These are phyloP conservation scores for Podiceps cristatus DNA, from an alignment of 2,113 vertebrate genomes.

Conservation along the genomic window DNA sequence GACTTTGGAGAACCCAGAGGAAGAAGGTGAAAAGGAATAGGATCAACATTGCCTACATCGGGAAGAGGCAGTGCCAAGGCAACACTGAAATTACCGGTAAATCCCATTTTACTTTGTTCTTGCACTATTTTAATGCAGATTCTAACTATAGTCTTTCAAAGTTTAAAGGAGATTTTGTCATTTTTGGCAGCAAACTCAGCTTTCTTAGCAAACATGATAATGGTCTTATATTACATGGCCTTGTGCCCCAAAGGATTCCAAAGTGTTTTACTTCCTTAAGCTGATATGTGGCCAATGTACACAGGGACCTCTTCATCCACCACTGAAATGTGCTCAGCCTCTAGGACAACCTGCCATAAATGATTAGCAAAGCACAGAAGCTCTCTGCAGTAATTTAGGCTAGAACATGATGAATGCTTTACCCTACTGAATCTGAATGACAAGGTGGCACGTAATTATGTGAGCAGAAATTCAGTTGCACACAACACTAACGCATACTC, in stretches of 20 bases:
- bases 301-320: neutral
- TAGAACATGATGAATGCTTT: neutral
- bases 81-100: slow-evolving; percentile 13
- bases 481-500: neutral
- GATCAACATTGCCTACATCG: slow-evolving; percentile 21
- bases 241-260: slow-evolving; percentile 12
- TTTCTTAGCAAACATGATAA: slow-evolving; percentile 60
- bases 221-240: neutral
- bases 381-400: neutral
- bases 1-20: slow-evolving; percentile 32
- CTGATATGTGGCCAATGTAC: neutral
- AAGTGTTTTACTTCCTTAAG: neutral
- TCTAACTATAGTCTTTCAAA: neutral
- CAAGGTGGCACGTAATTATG: neutral
- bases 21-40: slow-evolving; percentile 47
- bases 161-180: slow-evolving; percentile 22
- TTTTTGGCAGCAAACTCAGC: slow-evolving; percentile 27
- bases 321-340: slow-evolving; percentile 1
- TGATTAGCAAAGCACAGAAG: slow-evolving; percentile 6
- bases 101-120: neutral
- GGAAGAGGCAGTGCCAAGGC: slow-evolving; percentile 12
- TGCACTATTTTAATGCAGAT: neutral
- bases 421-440: neutral
- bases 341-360: slow-evolving; percentile 3
- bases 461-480: neutral